Conservation (phyloP, 2,888 invertebrate species). For the Baronia brevicornis region DNA sequence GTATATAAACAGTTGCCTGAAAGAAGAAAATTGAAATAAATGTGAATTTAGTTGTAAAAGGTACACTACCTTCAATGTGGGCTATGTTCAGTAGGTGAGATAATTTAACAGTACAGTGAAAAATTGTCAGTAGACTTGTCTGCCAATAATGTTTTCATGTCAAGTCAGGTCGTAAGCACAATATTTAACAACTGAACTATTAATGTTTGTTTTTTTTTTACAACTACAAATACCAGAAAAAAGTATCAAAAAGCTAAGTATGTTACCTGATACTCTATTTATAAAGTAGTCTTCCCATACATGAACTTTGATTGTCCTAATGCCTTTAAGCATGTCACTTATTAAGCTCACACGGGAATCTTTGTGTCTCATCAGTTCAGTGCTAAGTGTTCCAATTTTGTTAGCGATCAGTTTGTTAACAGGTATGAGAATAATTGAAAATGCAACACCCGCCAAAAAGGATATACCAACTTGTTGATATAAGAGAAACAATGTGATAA, state of each 20-base stretch:
- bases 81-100: too few species aligned
- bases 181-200: too few species aligned
- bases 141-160: too few species aligned
- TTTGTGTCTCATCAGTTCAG: conserved; percentile 92
- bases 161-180: too few species aligned
- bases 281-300: conserved; percentile 95
- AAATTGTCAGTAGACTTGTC: too few species aligned
- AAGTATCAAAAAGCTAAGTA: too few species aligned
- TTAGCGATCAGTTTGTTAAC: conserved; percentile 92
- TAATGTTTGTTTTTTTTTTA: not conserved
- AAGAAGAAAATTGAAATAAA: too few species aligned
- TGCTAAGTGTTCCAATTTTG: conserved; percentile 90
- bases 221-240: too few species aligned
- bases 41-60: too few species aligned
- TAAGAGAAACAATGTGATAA: conserved; percentile 87
- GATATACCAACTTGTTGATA: conserved; percentile 93
- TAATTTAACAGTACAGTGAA: too few species aligned
- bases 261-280: conserved; percentile 79
- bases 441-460: conserved; percentile 91
- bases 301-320: conserved; percentile 92
- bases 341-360: conserved; percentile 92
- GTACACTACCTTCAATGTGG: too few species aligned
- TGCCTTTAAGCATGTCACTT: conserved; percentile 90
- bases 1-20: too few species aligned
- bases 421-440: conserved; percentile 92